Conservation (phyloP, 2,888 invertebrate species). For the Xanthia icteritia region DNA sequence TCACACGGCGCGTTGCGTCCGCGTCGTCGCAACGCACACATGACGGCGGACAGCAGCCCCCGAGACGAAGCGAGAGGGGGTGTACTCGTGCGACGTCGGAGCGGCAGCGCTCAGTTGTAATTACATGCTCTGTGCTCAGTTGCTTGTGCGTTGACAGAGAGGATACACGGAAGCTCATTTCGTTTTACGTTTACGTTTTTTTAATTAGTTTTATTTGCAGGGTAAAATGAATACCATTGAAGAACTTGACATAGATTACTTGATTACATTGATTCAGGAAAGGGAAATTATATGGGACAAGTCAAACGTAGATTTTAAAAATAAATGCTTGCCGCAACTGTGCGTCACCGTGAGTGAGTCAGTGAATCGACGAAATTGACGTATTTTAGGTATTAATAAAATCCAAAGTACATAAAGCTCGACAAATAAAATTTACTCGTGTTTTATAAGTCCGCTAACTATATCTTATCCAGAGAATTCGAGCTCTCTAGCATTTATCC, state of each 20-base stretch:
- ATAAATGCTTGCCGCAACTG: too few relatives aligned
- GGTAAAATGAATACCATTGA: too few relatives aligned
- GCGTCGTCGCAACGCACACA: constrained; percentile 37
- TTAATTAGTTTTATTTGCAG: too few relatives aligned
- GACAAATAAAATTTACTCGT: too few relatives aligned
- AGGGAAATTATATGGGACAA: constrained; percentile 50
- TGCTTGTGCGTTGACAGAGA: constrained; percentile 50
- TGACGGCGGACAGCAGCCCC: constrained; percentile 40
- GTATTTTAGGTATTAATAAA: neutral
- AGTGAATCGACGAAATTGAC: neutral
- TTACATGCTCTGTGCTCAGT: too few relatives aligned
- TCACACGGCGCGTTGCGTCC: constrained; percentile 38
- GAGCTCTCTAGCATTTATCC: neutral
- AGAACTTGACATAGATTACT: constrained; percentile 13
- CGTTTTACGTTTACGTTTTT: too few relatives aligned
- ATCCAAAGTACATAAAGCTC: neutral
- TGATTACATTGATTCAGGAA: constrained; percentile 49
- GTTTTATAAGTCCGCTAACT: neutral
- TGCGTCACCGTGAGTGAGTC: too few relatives aligned
- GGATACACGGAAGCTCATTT: constrained; percentile 30
- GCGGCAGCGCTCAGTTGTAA: constrained; percentile 51
- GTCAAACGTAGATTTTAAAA: constrained; percentile 44
- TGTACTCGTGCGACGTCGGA: constrained; percentile 9
- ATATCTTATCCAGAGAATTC: neutral
- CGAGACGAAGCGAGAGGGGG: constrained; percentile 27